Percentiles rank a stretch among this genome's conserved stretches.
Conservation (phyloP, 2,113 vertebrate species). For the Zosterops hypoxanthus region DNA sequence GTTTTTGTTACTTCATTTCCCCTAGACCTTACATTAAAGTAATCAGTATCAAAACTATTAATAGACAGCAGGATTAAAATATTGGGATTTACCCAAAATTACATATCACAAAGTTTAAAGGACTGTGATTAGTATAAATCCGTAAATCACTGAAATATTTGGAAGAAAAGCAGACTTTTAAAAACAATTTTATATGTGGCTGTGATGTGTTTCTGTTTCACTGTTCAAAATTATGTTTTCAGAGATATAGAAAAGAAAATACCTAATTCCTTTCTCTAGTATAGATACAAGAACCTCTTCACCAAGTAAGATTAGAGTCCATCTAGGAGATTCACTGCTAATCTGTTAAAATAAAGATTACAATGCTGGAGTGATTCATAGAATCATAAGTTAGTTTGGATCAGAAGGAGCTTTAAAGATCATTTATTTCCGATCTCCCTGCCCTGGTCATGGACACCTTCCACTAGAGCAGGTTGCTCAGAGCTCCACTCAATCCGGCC, state of each 20-base stretch:
- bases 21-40: not conserved
- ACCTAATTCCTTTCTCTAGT: not conserved
- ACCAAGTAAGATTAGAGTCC: not conserved
- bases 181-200: not conserved
- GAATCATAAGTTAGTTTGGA: not conserved
- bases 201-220: not conserved
- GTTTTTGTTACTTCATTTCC: not conserved
- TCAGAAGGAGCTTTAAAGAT: not conserved
- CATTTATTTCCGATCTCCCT: not conserved
- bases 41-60: not conserved
- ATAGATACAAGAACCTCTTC: not conserved
- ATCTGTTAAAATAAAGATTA: not conserved
- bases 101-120: not conserved
- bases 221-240: not conserved
- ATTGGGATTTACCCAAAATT: not conserved
- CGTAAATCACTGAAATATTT: not conserved
- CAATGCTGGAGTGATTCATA: not conserved
- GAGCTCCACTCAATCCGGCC: not conserved
- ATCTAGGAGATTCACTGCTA: not conserved
- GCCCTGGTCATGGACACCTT: not conserved
- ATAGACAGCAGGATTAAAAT: not conserved
- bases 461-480: not conserved
- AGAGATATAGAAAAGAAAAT: not conserved
- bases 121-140: not conserved
- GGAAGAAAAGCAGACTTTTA: not conserved